Evolutionary conservation across 1,140 invertebrate species (phyloP).

Genomic region (Chelonus insularis): DNA sequence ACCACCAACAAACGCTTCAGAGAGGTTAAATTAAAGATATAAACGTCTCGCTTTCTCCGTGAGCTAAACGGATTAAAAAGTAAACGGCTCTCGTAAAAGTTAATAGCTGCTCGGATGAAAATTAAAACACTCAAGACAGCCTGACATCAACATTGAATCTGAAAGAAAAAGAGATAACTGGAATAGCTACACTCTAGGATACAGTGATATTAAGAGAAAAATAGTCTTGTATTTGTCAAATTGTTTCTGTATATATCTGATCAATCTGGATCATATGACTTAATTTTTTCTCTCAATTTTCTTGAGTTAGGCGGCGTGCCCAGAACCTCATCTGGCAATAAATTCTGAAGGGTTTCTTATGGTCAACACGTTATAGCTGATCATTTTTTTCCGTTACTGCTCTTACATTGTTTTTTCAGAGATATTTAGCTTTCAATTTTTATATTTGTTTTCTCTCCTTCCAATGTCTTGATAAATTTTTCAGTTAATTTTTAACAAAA

Average conservation of each 20-base stretch:
- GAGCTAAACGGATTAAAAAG: conserved; percentile 59
- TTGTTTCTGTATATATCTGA: background rate
- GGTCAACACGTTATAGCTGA: too few species aligned
- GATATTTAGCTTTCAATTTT: too few species aligned
- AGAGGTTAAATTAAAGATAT: conserved; percentile 59
- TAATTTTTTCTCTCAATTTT: conserved; percentile 8
- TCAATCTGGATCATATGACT: background rate
- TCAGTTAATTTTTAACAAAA: too few species aligned
- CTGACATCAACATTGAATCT: conserved; percentile 6
- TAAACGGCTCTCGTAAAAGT: conserved; percentile 57
- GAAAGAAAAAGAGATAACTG: background rate
- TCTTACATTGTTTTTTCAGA: too few species aligned
- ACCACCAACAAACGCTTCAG: conserved; percentile 33
- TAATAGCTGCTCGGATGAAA: conserved; percentile 59
- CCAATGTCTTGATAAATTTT: too few species aligned
- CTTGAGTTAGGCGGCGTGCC: background rate
- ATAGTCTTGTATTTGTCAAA: conserved; percentile 9
- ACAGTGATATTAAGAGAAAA: background rate
- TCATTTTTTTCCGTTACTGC: too few species aligned
- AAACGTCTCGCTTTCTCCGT: conserved; percentile 36
- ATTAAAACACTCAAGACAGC: conserved; percentile 51
- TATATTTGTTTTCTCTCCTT: too few species aligned
- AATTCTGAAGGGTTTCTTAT: too few species aligned
- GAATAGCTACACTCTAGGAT: background rate
- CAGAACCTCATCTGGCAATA: background rate